Conservation (phyloP, 92 coral and sea anemone species). For the Actinernus sp. region DNA sequence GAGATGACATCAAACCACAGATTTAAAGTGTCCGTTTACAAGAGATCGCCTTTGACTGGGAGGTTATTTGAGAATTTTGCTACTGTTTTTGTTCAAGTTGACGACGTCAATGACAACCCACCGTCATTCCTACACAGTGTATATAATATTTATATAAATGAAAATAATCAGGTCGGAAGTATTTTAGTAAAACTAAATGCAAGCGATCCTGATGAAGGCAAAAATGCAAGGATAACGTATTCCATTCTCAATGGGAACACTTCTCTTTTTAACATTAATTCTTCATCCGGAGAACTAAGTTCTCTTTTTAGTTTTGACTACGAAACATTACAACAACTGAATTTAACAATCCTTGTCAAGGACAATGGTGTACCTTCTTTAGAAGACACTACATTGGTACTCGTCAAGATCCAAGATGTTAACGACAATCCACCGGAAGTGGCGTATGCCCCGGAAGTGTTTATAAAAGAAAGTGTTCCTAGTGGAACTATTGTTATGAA, state of each 20-base stretch:
- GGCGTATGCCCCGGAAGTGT: slow-evolving; percentile 4
- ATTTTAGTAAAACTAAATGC: slow-evolving; percentile 25
- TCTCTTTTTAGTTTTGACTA: slow-evolving; percentile 27
- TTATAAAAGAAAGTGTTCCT: slow-evolving; percentile 27
- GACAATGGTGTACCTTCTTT: slow-evolving; percentile 55
- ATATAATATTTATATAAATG: slow-evolving; percentile 22
- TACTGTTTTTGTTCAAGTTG: slow-evolving; percentile 12
- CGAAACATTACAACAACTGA: slow-evolving; percentile 49
- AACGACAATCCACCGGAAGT: slow-evolving; percentile 55
- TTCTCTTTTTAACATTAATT: slow-evolving; percentile 31
- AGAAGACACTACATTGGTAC: slow-evolving; percentile 27
- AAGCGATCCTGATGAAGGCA: slow-evolving; percentile 37
- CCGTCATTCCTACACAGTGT: slow-evolving; percentile 39
- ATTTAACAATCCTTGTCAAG: slow-evolving; percentile 46
- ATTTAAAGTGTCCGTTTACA: slow-evolving; percentile 29
- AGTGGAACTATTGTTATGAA: slow-evolving; percentile 21
- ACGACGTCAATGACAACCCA: slow-evolving; percentile 39
- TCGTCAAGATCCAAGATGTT: slow-evolving; percentile 46
- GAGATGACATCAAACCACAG: slow-evolving; percentile 19
- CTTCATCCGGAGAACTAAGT: slow-evolving; percentile 33
- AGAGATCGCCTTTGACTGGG: slow-evolving; percentile 41
- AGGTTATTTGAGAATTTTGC: slow-evolving; percentile 18
- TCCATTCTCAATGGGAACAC: slow-evolving; percentile 32
- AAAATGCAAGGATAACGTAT: slow-evolving; percentile 33
- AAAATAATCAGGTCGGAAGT: slow-evolving; percentile 24